Evolutionary conservation across 2,888 invertebrate genomes (phyloP), one percentile per base, ranked within the genome.

Genomic region (Neoascia interrupta): DNA sequence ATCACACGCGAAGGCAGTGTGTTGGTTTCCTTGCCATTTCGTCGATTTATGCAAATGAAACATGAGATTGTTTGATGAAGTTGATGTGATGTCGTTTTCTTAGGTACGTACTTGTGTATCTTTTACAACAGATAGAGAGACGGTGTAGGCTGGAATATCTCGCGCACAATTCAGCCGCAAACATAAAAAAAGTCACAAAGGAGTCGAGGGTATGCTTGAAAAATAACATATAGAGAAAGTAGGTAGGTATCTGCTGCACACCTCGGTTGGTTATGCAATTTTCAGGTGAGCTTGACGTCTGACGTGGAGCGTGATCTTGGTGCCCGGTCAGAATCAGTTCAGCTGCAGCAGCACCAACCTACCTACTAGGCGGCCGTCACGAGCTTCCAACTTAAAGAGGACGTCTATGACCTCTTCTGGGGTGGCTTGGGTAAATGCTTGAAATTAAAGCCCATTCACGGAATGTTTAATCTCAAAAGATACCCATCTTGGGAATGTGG

Each of bases 1-100:
- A n/a, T n/a, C n/a, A n/a, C n/a, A n/a, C n/a, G n/a, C n/a, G 49
- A 23, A 75, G 58, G 47, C 37, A 10, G 31, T 53, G 49, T 56
- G 23, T 47, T 76, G 58, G 37, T 61, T 47, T 53, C 43, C 49
- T 56, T 45, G 49, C 26, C 10, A 64, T 76, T 76, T 73, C 18
- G 73, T 73, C 73, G 73, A 79, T 73, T 73, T 73, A 79, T 79
- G 79, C 73, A 79, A 79, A 79, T 79, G 79, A 73, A 79, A 79
- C 79, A 60, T 73, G 79, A 79, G 79, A 73, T 61, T n/a, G 54
- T 60, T 58, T 79, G 73, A 56, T 37, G 66, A 41, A 73, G 54
- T 66, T 54, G 66, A 79, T 68, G 72, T 51, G 53, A 63, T 64
- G 58, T 47, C 49, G 51, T 63, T 63, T 21, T 19, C 26, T 36